Base-by-base conservation (phyloP, 2,888 invertebrate genomes). In the Tenthredo livida region DNA sequence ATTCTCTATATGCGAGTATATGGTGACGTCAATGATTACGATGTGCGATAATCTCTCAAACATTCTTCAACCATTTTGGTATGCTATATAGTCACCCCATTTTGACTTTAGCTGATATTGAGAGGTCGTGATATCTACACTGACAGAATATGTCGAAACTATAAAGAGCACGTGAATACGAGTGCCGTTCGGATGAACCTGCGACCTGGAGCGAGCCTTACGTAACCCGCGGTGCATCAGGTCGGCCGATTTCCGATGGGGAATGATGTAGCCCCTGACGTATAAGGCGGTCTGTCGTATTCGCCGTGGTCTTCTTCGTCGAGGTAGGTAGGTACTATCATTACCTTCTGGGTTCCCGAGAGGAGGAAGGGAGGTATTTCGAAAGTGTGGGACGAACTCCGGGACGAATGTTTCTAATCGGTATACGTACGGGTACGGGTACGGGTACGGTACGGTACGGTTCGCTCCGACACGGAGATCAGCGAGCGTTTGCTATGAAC, bases 321-420 rank as follows among this genome's bases (percentile, higher is more conserved):
- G 58, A 21, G 80, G 40, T 61, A 54, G 54, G 73, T 77, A 29
- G 54, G 29, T 47, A 47, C 77, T 77, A 77, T 77, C 77, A 77
- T 77, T 61, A 80, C 80, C 58, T 80, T 73, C 40, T 73, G 40
- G 43, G 90, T 89, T 90, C 90, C 89, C 90, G 88, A 89, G 88
- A 88, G 86, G 89, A 90, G 91, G 90, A 89, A 88, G 89, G 61
- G 80, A 86, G 78, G 75, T 86, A 84, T 84, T 86, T 84, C 84
- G 86, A 86, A 86, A 84, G 84, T 83, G 80, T 83, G 80, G 75
- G 85, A 65, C 37, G 84, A 86, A 86, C 65, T 58, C 80, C 84
- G 80, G 73, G 86, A 77, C 77, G 77, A 77, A 77, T 77, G 77
- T 77, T 80, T 80, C 80, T 80, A 80, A 80, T 80, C 80, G 80